Evolutionary conservation across 2,113 vertebrate species (phyloP), one percentile per base, ranked within the genome.

Genomic region (Callocephalon fimbriatum): DNA sequence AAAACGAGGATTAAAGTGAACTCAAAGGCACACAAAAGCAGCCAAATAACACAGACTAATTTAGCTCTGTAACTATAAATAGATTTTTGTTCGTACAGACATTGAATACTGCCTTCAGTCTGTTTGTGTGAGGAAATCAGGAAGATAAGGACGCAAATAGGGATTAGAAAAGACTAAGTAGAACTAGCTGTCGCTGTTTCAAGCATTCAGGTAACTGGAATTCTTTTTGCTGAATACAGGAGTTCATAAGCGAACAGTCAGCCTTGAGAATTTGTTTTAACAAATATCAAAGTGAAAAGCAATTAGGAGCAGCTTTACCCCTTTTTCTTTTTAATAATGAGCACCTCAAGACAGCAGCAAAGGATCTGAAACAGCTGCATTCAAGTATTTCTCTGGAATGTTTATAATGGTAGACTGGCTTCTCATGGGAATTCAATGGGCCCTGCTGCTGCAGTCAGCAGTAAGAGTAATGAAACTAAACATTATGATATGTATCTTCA

Each of bases 1-100:
- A 90, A 93, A 96, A 95, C 95, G 95, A 92, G 92, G 90, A 95
- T 97, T 97, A 97, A 98, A 61, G 62, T 58, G 47, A 96, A 94
- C 93, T 92, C 50, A 77, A 91, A 97, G 38, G 75, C 80, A 74
- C 86, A 96, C 84, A 96, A 81, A 86, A 96, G 0, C 67, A 92
- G 51, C 66, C 86, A 93, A 77, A 86, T 67, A 65, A 68, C 2
- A 22, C 15, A 32, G 25, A 70, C 14, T 61, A 86, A 84, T 51
- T 91, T 76, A 78, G 66, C 88, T 88, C 85, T 78, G 77, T 45
- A 71, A 35, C 74, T 77, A 73, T 56, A 79, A 85, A 91, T 54
- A 88, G 32, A 15, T 6, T 86, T 93, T 63, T 82, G 56, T 86
- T 80, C 77, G 61, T 47, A 63, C 48, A 94, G 82, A 61, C 27